A percentile compares a stretch with the other conserved stretches of the same genome.
Evolutionary conservation across 1,140 invertebrate species (phyloP).

Genomic region (Cotesia vestalis): DNA sequence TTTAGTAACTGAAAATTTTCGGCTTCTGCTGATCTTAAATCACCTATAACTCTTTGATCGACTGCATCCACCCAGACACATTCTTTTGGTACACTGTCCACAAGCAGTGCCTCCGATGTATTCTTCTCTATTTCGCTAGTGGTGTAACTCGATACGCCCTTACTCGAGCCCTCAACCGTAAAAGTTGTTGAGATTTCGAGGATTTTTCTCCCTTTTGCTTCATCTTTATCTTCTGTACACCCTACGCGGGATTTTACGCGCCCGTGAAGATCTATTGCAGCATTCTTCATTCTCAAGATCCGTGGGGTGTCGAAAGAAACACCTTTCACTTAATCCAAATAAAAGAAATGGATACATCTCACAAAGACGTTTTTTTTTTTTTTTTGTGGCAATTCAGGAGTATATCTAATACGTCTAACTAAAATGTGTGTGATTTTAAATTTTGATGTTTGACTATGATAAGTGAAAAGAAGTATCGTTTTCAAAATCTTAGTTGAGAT

Average conservation of each 20-base stretch:
- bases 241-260: slow-evolving; percentile 36
- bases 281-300: slow-evolving; percentile 21
- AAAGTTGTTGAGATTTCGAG: slow-evolving; percentile 34
- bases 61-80: slow-evolving; percentile 16
- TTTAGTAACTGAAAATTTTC: slow-evolving; percentile 4
- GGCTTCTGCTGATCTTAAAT: not conserved
- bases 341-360: slow-evolving; percentile 3
- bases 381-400: too few species aligned
- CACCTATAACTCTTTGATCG: slow-evolving; percentile 30
- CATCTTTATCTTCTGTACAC: slow-evolving; percentile 10
- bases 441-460: too few species aligned
- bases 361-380: not conserved
- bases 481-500: too few species aligned
- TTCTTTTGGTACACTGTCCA: slow-evolving; percentile 10
- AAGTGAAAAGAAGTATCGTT: too few species aligned
- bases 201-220: slow-evolving; percentile 35
- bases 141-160: slow-evolving; percentile 34
- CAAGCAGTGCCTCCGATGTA: too few species aligned
- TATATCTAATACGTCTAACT: too few species aligned
- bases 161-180: slow-evolving; percentile 15
- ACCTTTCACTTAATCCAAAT: slow-evolving; percentile 9
- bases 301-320: slow-evolving; percentile 17
- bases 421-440: too few species aligned
- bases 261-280: slow-evolving; percentile 30
- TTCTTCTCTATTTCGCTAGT: too few species aligned